Base-by-base conservation (phyloP, 1,140 invertebrate genomes). In the Drosophila ananassae region DNA sequence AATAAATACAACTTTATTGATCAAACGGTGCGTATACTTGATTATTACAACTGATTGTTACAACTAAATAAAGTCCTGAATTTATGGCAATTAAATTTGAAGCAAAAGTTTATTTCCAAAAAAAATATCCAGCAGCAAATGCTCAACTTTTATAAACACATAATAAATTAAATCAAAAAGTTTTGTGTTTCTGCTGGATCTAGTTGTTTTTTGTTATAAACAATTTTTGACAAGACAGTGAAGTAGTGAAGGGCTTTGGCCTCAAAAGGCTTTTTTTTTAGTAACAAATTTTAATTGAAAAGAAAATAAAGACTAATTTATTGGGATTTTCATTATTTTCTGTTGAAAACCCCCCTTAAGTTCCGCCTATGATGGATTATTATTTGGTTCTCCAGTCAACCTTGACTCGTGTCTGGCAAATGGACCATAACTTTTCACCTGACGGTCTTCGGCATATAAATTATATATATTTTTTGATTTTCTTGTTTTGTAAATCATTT, bases 11-110 rank as follows among this genome's bases (percentile, higher is more conserved):
- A 78, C 32, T 55, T 46, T 74, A 48, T 54, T 53, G 30, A 44
- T 61, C 63, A 62, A 13, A 87, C 78, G 82, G 82, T 85, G 82
- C 82, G 82, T 85, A 85, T 85, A 75, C 74, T 61, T 59, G 47
- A 57, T 81, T 53, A 22, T 32, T n/a, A n/a, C n/a, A n/a, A n/a
- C n/a, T n/a, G n/a, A n/a, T n/a, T 28, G 8, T 51, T 63, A 32
- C 50, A 72, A 53, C 51, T 46, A 50, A 58, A 77, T 68, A 62
- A 60, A 59, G 73, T 30, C 9, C 2, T n/a, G 25, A 79, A 61
- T 75, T 74, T 84, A 57, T 71, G 48, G 48, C 47, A 60, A 79
- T 61, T 17, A 12, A 62, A 63, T 34, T 13, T 7, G 9, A 17
- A 30, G 6, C 41, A 52, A 48, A 48, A 62, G 7, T 62, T 50